Evolutionary conservation across 2,797 vertebrate species (phyloP).

Genomic region (Champsocephalus esox): DNA sequence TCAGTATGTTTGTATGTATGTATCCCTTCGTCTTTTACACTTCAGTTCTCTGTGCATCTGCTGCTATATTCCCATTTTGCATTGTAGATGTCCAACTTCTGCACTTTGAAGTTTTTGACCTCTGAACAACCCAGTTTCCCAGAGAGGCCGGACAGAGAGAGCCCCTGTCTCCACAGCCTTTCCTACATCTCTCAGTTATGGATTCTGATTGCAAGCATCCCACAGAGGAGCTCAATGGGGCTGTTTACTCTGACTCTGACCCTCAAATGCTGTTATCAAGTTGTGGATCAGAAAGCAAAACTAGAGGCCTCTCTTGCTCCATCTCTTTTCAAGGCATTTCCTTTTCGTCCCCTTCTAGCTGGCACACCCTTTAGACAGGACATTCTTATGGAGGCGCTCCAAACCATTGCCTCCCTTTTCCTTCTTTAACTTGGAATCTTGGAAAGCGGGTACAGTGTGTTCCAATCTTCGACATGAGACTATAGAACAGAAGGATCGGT

Average conservation of each 20-base stretch:
- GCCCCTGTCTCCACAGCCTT: constrained; percentile 29
- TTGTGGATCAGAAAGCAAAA: constrained; percentile 14
- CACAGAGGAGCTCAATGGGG: neutral
- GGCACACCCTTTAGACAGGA: constrained; percentile 74
- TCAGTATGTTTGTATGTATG: neutral
- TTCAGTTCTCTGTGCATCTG: constrained; percentile 5
- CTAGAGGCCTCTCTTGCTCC: constrained; percentile 12
- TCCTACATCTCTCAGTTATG: constrained; percentile 22
- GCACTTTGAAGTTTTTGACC: constrained; percentile 26
- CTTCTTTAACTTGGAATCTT: constrained; percentile 46
- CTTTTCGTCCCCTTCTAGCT: constrained; percentile 54
- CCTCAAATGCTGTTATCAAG: neutral
- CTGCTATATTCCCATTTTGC: neutral
- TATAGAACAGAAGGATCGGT: too few species aligned
- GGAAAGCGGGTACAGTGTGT: constrained; percentile 69
- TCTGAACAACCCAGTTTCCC: constrained; percentile 43
- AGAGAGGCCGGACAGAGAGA: constrained; percentile 30
- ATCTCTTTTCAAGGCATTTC: constrained; percentile 66
- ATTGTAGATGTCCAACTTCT: constrained; percentile 37
- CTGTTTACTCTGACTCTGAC: neutral
- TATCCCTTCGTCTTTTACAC: constrained; percentile 9
- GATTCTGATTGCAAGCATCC: constrained; percentile 10
- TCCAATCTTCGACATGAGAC: constrained; percentile 30
- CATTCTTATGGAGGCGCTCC: constrained; percentile 73
- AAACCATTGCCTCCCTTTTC: constrained; percentile 53